Evolutionary conservation across 2,888 invertebrate genomes (phyloP).

Genomic region (Ennomos erosarius): DNA sequence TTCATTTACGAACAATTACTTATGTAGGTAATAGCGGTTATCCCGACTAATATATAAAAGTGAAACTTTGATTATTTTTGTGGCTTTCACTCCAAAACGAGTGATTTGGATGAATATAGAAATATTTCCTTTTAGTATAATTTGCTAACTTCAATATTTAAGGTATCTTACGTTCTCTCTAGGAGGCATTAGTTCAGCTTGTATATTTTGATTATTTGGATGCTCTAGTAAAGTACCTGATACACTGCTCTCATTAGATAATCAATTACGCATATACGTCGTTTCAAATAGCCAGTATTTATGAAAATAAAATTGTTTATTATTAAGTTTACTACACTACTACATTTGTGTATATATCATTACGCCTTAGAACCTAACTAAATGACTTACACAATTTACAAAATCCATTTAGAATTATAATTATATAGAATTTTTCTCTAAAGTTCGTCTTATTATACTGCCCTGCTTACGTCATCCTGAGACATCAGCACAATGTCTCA

Average conservation of each 20-base stretch:
- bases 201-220: slow-evolving; percentile 27
- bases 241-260: slow-evolving; percentile 22
- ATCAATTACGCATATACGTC: not conserved
- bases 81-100: no score
- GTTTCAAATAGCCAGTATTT: slow-evolving; percentile 13
- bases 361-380: slow-evolving; percentile 6
- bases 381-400: not conserved
- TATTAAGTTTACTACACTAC: slow-evolving; percentile 1
- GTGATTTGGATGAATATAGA: no score
- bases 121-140: no score
- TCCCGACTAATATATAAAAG: slow-evolving; percentile 13
- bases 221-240: slow-evolving; percentile 29
- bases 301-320: slow-evolving; percentile 12
- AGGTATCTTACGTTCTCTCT: no score
- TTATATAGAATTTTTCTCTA: no score
- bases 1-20: slow-evolving; percentile 56
- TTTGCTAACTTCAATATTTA: no score
- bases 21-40: slow-evolving; percentile 69
- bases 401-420: not conserved
- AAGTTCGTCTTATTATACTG: no score
- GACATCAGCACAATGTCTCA: no score
- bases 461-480: no score
- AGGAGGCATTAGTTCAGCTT: no score
- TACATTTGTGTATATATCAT: no score
- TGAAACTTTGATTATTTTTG: no score